These are phyloP conservation scores for Stylophora pistillata DNA, from an alignment of 64 coral and sea anemone species.

Conservation along the genomic window DNA sequence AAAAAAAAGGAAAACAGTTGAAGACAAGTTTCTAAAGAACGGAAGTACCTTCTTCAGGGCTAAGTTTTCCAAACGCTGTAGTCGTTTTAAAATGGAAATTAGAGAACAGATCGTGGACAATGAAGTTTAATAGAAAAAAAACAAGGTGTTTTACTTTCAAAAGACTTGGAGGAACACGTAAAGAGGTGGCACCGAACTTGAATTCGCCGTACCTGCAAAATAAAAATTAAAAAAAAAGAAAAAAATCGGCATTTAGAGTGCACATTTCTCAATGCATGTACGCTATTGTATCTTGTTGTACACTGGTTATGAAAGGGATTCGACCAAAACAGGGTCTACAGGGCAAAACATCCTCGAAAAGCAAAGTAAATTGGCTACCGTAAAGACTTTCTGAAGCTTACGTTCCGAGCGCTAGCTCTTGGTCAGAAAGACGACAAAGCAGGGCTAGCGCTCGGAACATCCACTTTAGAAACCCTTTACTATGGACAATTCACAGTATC, in stretches of 20 bases:
- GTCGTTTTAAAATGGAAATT: background rate
- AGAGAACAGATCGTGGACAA: slow-evolving; percentile 37
- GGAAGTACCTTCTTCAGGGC: background rate
- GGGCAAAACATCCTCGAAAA: background rate
- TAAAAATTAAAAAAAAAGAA: background rate
- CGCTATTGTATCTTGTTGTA: too few relatives aligned
- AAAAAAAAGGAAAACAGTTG: background rate
- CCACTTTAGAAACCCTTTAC: too few relatives aligned
- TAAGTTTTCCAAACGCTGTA: background rate
- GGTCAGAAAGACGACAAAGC: too few relatives aligned
- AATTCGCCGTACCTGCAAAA: slow-evolving; percentile 78
- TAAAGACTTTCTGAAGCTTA: too few relatives aligned
- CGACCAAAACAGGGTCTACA: background rate
- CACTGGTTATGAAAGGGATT: too few relatives aligned
- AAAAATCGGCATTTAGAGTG: background rate
- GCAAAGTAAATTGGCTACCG: background rate
- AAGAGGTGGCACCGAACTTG: slow-evolving; percentile 82
- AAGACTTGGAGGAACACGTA: slow-evolving; percentile 68
- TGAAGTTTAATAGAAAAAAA: slow-evolving; percentile 14
- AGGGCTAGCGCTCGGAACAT: too few relatives aligned
- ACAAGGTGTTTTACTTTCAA: slow-evolving; percentile 52
- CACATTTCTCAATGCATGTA: background rate
- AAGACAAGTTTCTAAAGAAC: background rate
- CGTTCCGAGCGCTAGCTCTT: too few relatives aligned
- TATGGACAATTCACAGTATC: too few relatives aligned